Base-by-base conservation (phyloP, 2,888 invertebrate genomes). In the Ophion obscuratus region DNA sequence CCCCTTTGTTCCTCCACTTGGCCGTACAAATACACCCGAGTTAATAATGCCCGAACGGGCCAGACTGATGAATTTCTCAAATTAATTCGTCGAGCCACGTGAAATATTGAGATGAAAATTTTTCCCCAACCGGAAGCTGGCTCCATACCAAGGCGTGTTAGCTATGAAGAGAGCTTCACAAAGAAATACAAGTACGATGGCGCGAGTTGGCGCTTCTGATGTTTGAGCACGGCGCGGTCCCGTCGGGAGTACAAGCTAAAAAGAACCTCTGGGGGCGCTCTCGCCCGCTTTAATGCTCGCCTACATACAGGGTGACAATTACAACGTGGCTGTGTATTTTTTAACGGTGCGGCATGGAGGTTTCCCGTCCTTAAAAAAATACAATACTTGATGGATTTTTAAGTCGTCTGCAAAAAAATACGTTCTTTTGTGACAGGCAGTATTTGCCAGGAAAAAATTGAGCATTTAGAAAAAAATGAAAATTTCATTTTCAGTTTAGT, bases 221-320 rank as follows among this genome's bases (percentile, higher is more conserved):
- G 89, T 90, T 90, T 91, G 89, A 90, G 87, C 88, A 86, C 78
- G 86, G 87, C 89, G 17, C 53, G 83, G 88, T 88, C 88, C 89
- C 89, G 80, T 79, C 79, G 87, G 87, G 86, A 80, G 76, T 87
- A 83, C 71, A 87, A 87, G 87, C 84, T 83, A 84, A 87, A 88
- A 87, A 81, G 87, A 86, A 86, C 75, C 81, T 86, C 81, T 73
- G 73, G 81, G 73, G 75, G 80, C 84, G 85, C 79, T 73, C 77
- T 81, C 71, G 67, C 78, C 40, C 74, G 20, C 70, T 61, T 70
- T 77, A 71, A 24, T 57, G 20, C 77, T 53, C 62, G 17, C 5
- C 17, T 17, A 53, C 53, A 5, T 53, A 53, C 53, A 53, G 17
- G 53, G 53, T 53, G 53, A 17, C 53, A 17, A 53, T 5, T 53